Evolutionary conservation across 2,113 vertebrate genomes (phyloP).

Genomic region (Dasypus novemcinctus): DNA sequence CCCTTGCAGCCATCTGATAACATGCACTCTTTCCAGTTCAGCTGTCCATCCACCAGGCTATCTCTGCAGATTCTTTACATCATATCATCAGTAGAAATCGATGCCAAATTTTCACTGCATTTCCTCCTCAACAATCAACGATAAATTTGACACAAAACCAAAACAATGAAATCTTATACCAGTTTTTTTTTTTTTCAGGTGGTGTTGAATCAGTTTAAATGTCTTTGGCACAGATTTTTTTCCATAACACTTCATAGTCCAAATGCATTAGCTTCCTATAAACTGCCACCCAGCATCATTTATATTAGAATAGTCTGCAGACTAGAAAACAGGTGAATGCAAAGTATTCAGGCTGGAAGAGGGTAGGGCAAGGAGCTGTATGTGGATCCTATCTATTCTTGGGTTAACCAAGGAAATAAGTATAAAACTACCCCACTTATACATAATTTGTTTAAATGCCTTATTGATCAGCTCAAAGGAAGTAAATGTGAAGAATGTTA

Average conservation of each 20-base stretch:
- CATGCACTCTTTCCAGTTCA: slow-evolving; percentile 8
- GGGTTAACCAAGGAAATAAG: neutral
- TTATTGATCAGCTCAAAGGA: neutral
- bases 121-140: neutral
- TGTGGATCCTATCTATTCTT: neutral
- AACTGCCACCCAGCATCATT: neutral
- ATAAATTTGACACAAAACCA: neutral
- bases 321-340: slow-evolving; percentile 16
- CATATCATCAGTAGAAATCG: neutral
- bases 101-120: neutral
- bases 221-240: slow-evolving; percentile 40
- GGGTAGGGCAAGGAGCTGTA: neutral
- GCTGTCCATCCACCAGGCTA: neutral
- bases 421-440: neutral
- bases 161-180: slow-evolving; percentile 31
- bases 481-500: neutral
- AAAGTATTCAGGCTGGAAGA: neutral
- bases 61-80: neutral
- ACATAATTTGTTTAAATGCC: neutral
- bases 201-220: neutral
- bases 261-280: neutral
- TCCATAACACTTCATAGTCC: neutral
- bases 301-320: neutral
- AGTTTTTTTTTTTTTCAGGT: neutral
- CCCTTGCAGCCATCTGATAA: neutral